Evolutionary conservation across 2,888 invertebrate species (phyloP).

Genomic region (Drosophila kambysellisi): DNA sequence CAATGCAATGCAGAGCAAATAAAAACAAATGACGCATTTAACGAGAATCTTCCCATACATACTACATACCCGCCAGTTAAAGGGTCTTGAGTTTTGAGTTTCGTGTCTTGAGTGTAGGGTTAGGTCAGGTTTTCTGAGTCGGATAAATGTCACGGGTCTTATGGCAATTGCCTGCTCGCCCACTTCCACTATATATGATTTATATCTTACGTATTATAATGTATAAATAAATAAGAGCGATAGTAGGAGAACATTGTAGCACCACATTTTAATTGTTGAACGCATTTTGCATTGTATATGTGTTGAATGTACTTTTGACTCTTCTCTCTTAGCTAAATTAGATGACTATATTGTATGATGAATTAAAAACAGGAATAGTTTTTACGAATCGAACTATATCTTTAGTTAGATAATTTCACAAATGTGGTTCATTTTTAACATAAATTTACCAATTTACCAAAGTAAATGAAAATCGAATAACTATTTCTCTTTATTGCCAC

Average conservation of each 20-base stretch:
- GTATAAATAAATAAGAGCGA: neutral
- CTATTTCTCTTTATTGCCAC: neutral
- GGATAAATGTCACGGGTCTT: slow-evolving; percentile 32
- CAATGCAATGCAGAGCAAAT: slow-evolving; percentile 18
- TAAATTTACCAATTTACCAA: neutral
- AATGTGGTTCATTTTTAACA: neutral
- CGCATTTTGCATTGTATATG: neutral
- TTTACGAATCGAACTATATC: neutral
- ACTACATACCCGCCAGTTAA: neutral
- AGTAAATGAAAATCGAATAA: neutral
- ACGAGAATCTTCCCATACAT: slow-evolving; percentile 44
- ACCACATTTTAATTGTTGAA: neutral
- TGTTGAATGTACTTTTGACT: neutral
- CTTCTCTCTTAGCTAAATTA: neutral
- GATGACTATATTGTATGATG: neutral
- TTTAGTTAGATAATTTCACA: neutral
- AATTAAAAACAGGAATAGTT: neutral
- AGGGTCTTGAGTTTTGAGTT: neutral
- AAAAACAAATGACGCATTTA: slow-evolving; percentile 30
- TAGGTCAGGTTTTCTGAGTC: slow-evolving; percentile 45
- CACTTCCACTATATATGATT: slow-evolving; percentile 26
- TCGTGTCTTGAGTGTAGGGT: slow-evolving; percentile 21
- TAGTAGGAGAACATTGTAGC: neutral
- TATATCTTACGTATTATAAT: neutral
- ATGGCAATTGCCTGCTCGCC: neutral